Evolutionary conservation across 2,888 invertebrate genomes (phyloP), one percentile per base, ranked within the genome.

Genomic region (Amiota minor): DNA sequence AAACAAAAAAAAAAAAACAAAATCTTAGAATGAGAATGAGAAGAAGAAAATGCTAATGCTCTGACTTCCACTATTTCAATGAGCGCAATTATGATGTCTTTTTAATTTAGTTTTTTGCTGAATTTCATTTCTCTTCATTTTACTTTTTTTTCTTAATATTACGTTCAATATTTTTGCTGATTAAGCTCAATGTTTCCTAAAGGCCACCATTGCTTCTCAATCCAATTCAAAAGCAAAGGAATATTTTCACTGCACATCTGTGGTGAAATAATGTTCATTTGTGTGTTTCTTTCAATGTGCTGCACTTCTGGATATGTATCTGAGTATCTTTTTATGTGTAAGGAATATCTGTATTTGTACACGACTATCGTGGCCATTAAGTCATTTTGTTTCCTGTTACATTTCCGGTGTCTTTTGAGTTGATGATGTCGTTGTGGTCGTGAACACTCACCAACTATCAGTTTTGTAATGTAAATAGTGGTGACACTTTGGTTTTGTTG

Each of bases 361-460:
- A 74, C 46, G 55, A 49, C 78, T 77, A 77, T 74, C 72, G 71
- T 59, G 79, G 80, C 84, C 83, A 83, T 83, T 83, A 83, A 83
- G 83, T 83, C 84, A 83, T 83, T 84, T 83, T 80, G 83, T 79
- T 84, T 83, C 82, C 82, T 84, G 83, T 75, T 76, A 81, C 83
- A 83, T 84, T 83, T 83, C 83, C 83, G 83, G 81, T 83, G 81
- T 83, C 82, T 82, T 82, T 84, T 82, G 81, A 82, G 81, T 80
- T 23, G 11, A n/a, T 59, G 23, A 59, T 59, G 2, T 23, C 23
- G 3, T 23, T 23, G 23, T 23, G 23, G n/a, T 50, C 50, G n/a
- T 11, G 50, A 11, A 50, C 23, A 23, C 23, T 23, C 23, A 23
- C 23, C 23, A 23, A 23, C 23, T 23, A 6, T 16, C 16, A 18